Evolutionary conservation across 2,113 vertebrate species (phyloP).

Genomic region (Macrotus californicus): DNA sequence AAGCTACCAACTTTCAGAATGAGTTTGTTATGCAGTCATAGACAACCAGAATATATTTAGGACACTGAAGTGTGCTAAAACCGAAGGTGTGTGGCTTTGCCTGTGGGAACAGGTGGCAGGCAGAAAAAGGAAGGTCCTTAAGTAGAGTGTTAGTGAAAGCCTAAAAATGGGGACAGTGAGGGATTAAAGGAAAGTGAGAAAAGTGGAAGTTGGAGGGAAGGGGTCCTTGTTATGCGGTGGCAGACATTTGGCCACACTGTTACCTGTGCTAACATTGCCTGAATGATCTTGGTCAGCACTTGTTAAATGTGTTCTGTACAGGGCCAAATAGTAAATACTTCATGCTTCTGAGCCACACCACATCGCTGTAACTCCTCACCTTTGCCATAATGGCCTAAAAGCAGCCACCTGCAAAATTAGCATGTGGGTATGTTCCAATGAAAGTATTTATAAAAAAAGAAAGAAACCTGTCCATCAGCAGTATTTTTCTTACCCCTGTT

Average conservation of each 20-base stretch:
- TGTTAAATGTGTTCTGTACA: background rate
- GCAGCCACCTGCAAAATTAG: background rate
- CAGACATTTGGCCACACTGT: background rate
- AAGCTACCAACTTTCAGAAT: background rate
- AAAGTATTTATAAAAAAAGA: background rate
- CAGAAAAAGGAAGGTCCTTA: background rate
- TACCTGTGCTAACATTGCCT: background rate
- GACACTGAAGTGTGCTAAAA: background rate
- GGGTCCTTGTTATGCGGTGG: background rate
- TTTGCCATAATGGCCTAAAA: background rate
- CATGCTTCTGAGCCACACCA: background rate
- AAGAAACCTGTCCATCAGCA: no score
- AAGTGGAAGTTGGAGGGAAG: background rate
- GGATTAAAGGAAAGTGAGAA: background rate
- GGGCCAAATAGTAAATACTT: background rate
- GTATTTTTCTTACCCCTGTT: background rate
- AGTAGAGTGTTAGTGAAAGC: background rate
- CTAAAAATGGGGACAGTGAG: background rate
- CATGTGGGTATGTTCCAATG: background rate
- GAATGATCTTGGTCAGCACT: background rate
- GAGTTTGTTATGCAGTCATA: background rate
- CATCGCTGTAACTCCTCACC: background rate
- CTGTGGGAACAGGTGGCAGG: background rate
- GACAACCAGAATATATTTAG: background rate
- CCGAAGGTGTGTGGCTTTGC: background rate